Evolutionary conservation across 1,140 invertebrate species (phyloP).

Genomic region (Berghia stephanieae): DNA sequence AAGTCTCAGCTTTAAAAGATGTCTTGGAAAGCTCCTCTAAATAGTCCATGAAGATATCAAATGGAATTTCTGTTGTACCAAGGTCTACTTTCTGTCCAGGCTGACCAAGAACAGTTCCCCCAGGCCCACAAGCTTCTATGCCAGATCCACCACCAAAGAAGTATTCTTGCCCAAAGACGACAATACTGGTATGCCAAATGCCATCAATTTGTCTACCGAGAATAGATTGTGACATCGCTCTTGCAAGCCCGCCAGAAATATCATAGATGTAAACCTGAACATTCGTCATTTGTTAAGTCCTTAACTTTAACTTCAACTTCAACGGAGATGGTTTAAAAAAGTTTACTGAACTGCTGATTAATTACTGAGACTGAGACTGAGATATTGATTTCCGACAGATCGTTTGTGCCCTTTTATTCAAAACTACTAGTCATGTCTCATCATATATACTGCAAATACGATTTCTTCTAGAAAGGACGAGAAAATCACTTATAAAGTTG

Average conservation of each 20-base stretch:
- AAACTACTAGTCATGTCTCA: too few relatives aligned
- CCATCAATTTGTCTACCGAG: slow-evolving; percentile 76
- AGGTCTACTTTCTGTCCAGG: slow-evolving; percentile 78
- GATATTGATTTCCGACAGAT: too few relatives aligned
- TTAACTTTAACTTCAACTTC: too few relatives aligned
- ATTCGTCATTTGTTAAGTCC: too few relatives aligned
- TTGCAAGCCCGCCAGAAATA: slow-evolving; percentile 23
- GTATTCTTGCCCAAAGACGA: slow-evolving; percentile 86
- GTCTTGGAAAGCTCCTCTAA: slow-evolving; percentile 79
- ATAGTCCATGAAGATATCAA: slow-evolving; percentile 84
- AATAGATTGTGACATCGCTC: slow-evolving; percentile 31
- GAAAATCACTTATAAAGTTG: too few relatives aligned
- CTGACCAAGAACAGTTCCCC: slow-evolving; percentile 79
- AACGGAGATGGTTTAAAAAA: too few relatives aligned
- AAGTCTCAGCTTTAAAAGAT: slow-evolving; percentile 71
- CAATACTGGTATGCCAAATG: slow-evolving; percentile 87
- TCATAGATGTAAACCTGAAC: slow-evolving; percentile 29
- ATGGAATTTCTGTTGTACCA: slow-evolving; percentile 84
- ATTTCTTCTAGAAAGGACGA: too few relatives aligned
- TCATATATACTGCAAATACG: too few relatives aligned
- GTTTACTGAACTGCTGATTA: too few relatives aligned
- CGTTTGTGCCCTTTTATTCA: too few relatives aligned
- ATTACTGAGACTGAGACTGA: too few relatives aligned
- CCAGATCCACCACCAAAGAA: slow-evolving; percentile 86
- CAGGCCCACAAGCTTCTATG: slow-evolving; percentile 82